These are phyloP conservation scores for Gyrodactylus salaris DNA, from an alignment of 1,140 invertebrate genomes.

Conservation along the genomic window DNA sequence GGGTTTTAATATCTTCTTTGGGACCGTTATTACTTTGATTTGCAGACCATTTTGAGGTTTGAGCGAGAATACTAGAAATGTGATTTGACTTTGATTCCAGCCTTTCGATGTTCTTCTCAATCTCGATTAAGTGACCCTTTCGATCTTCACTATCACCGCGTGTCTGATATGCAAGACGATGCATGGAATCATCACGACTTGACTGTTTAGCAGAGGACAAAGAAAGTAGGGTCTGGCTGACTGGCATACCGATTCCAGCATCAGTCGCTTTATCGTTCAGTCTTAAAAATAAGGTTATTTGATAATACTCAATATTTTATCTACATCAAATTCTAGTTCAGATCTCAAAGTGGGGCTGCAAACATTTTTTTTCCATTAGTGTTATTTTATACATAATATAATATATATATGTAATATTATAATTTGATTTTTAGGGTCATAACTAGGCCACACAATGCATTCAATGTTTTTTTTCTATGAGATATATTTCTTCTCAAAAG, in stretches of 20 bases:
- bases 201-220: too few relatives aligned
- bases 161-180: too few relatives aligned
- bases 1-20: not conserved
- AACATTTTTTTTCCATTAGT: too few relatives aligned
- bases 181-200: too few relatives aligned
- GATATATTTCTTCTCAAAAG: too few relatives aligned
- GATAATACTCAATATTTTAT: not conserved
- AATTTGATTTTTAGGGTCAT: too few relatives aligned
- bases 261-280: not conserved
- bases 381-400: too few relatives aligned
- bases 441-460: too few relatives aligned
- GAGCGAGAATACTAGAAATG: not conserved
- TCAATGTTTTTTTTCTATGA: too few relatives aligned
- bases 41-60: not conserved
- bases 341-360: too few relatives aligned
- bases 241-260: not conserved
- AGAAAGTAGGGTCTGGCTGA: not conserved
- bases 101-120: not conserved
- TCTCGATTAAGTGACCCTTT: not conserved
- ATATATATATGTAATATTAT: too few relatives aligned
- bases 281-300: not conserved
- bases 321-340: not conserved
- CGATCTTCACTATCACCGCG: not conserved
- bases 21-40: not conserved
- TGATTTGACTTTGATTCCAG: not conserved